Conservation (phyloP, 2,113 vertebrate species). For the human region GRCh38 chr6:63705001-63705500, state of each 20-base stretch:
- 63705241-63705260: not conserved
- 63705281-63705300: not conserved
- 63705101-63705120: not conserved
- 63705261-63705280: not conserved
- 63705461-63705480: no score
- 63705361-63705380: no score
- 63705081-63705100: not conserved
- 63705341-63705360: no score
- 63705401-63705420: no score
- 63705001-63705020: not conserved
- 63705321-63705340: no score
- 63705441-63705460: no score
- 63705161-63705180: not conserved
- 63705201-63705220: not conserved
- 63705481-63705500: no score
- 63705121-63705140: not conserved
- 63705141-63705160: not conserved
- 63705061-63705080: not conserved
- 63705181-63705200: slow-evolving; percentile 11
- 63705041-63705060: not conserved
- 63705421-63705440: no score
- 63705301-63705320: not conserved
- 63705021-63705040: not conserved
- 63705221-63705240: not conserved
- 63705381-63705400: no score